phyloP scores from a whole-genome alignment of 2,888 invertebrate genomes.

The Serripes groenlandicus region DNA sequence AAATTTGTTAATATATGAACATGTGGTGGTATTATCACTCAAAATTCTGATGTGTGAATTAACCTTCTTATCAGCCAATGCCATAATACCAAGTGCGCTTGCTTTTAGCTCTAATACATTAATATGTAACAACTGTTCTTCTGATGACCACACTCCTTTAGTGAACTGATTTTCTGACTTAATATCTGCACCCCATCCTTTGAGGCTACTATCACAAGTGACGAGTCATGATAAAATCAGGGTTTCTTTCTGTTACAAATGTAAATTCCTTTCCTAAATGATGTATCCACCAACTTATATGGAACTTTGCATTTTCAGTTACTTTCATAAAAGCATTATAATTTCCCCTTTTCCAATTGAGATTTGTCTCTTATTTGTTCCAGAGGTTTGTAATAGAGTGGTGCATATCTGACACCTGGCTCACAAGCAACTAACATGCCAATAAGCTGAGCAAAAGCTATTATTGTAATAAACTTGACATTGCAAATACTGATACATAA shows the following conservation, averaged over 20 bases:
- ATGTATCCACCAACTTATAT: slow-evolving; percentile 23
- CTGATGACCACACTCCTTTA: slow-evolving; percentile 32
- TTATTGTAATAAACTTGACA: slow-evolving; percentile 32
- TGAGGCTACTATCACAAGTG: slow-evolving; percentile 11
- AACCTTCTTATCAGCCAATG: slow-evolving; percentile 17
- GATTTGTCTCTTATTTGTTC: slow-evolving; percentile 46
- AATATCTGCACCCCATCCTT: slow-evolving; percentile 32
- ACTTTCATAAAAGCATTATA: slow-evolving; percentile 27
- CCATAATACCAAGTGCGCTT: slow-evolving; percentile 11
- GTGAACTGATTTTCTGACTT: not conserved
- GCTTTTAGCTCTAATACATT: slow-evolving; percentile 51
- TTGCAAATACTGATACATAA: slow-evolving; percentile 29
- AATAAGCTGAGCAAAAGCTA: slow-evolving; percentile 42
- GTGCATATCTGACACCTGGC: slow-evolving; percentile 59
- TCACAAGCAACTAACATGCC: slow-evolving; percentile 60
- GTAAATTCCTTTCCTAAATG: not conserved
- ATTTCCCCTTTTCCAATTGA: slow-evolving; percentile 34
- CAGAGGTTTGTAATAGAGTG: slow-evolving; percentile 51
- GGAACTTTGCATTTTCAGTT: not conserved
- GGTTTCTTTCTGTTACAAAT: slow-evolving; percentile 15
- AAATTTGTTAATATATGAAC: slow-evolving; percentile 49
- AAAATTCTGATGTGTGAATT: slow-evolving; percentile 28
- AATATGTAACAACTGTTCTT: slow-evolving; percentile 38
- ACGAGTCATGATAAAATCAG: slow-evolving; percentile 2
- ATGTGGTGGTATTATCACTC: slow-evolving; percentile 47